Evolutionary conservation across 2,797 vertebrate species (phyloP), one percentile per base, ranked within the genome.

Genomic region (Catharus ustulatus): DNA sequence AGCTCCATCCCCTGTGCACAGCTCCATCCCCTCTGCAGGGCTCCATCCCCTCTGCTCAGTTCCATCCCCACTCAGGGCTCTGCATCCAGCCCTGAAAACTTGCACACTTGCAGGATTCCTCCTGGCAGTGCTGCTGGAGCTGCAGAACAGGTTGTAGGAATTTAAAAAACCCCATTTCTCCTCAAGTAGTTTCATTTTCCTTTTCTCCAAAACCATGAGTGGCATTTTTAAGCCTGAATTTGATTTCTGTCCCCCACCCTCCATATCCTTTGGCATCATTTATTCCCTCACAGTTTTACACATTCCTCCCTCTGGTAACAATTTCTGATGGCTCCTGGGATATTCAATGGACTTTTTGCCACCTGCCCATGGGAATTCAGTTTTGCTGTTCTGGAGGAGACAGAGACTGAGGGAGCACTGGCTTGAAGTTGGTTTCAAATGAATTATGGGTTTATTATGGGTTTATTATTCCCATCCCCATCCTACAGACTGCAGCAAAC

Each of bases 321-420:
- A 9, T 66, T 78, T 21, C 58, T 48, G 29, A 0, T 58, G 69
- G 55, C 8, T 52, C 46, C 30, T 2, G 72, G 26, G 57, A 10
- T 26, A 1, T 42, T 19, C 2, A 0, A 0, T 40, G 27, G 45
- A 9, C 8, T 29, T 34, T n/a, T n/a, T 69, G 9, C 36, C 40
- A 8, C 5, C 42, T 55, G 58, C 82, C 62, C 38, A 0, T 15
- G 15, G 59, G 46, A 54, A 13, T 30, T 66, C 11, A 62, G 11
- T 12, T 2, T 1, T 48, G 34, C 18, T n/a, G 48, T 40, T n/a
- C 57, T 40, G 24, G 36, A 77, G 69, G 36, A 80, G 72, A 10
- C 4, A 0, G 12, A 55, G 32, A 4, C 15, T 19, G 46, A 84
- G 42, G 10, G 15, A 88, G n/a, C 61, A 3, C 13, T 9, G 9